phyloP scores from a whole-genome alignment of 2,113 vertebrate species.

The Pluvianellus socialis region DNA sequence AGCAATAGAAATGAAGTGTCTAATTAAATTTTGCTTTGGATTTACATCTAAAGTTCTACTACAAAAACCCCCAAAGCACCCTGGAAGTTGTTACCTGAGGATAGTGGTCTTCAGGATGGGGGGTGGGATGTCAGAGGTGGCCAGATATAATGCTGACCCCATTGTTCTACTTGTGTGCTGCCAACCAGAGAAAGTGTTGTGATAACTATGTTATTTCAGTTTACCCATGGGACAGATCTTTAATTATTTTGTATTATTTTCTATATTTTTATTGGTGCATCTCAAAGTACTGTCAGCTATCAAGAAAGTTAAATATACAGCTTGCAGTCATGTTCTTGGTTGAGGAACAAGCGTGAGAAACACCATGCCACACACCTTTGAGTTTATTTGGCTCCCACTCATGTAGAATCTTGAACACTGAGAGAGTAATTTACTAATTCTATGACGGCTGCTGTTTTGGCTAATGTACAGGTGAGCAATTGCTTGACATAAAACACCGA shows the following conservation, averaged over 20 bases:
- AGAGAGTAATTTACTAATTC: neutral
- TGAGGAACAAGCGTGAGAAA: neutral
- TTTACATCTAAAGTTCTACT: neutral
- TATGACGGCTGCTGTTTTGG: neutral
- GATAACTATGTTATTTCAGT: neutral
- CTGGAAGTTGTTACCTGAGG: neutral
- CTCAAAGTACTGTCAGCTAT: neutral
- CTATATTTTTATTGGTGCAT: neutral
- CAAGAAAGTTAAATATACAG: neutral
- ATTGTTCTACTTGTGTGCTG: neutral
- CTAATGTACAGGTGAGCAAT: neutral
- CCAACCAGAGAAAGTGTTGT: neutral
- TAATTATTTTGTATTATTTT: neutral
- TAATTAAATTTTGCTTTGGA: neutral
- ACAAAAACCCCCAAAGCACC: neutral
- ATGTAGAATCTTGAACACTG: neutral
- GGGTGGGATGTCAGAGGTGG: rapidly evolving
- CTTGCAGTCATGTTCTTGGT: neutral
- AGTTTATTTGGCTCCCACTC: neutral
- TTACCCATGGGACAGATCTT: neutral
- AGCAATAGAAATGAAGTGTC: neutral
- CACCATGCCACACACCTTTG: neutral
- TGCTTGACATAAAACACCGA: neutral
- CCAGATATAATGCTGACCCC: neutral
- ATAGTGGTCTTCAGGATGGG: neutral